phyloP scores from a whole-genome alignment of 2,888 invertebrate species.

The Drosophila falleni region DNA sequence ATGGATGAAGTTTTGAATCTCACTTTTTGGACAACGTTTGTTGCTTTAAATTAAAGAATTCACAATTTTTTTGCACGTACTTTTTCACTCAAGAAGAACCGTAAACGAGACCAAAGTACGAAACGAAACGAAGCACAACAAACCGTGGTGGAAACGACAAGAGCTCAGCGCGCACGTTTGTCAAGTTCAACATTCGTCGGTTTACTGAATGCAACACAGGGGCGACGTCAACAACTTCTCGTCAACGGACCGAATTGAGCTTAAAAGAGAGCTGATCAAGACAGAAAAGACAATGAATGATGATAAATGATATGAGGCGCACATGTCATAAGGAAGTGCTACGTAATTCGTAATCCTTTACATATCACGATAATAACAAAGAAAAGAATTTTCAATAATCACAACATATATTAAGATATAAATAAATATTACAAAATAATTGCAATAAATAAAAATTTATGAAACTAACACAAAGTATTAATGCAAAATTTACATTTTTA shows the following conservation, averaged over 20 bases:
- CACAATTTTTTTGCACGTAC: slow-evolving; percentile 14
- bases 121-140: slow-evolving; percentile 3
- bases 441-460: background rate
- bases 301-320: slow-evolving; percentile 23
- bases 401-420: background rate
- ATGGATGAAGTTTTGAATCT: slow-evolving; percentile 9
- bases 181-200: slow-evolving; percentile 80
- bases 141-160: slow-evolving; percentile 16
- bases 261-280: slow-evolving; percentile 33
- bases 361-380: background rate
- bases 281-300: slow-evolving; percentile 21
- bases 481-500: background rate
- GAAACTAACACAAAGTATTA: no score
- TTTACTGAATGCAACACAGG: slow-evolving; percentile 71
- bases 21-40: background rate
- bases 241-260: slow-evolving; percentile 30
- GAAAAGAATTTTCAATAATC: background rate
- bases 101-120: slow-evolving; percentile 8
- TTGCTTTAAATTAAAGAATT: slow-evolving; percentile 15
- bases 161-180: slow-evolving; percentile 65
- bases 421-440: background rate
- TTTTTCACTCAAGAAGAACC: slow-evolving; percentile 6
- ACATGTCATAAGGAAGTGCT: slow-evolving; percentile 22
- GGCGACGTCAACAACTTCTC: slow-evolving; percentile 48
- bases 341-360: background rate